phyloP scores from a whole-genome alignment of 2,113 vertebrate species.

The Ellobius talpinus region DNA sequence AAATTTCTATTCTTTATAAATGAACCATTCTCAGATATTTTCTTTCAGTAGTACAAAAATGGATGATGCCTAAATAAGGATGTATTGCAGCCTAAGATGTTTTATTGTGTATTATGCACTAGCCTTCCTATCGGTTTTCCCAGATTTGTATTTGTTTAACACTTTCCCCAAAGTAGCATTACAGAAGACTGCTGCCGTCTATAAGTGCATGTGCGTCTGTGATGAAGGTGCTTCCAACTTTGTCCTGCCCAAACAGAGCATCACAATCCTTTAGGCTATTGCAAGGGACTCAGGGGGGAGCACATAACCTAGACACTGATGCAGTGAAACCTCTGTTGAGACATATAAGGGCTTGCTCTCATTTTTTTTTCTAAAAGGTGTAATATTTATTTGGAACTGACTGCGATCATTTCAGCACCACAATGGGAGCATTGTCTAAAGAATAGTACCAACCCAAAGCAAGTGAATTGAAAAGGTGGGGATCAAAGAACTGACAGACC shows the following conservation, averaged over 20 bases:
- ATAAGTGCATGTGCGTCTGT: not conserved
- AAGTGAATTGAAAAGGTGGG: not conserved
- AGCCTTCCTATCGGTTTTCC: not conserved
- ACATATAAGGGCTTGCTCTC: not conserved
- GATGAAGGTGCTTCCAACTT: not conserved
- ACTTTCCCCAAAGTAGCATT: not conserved
- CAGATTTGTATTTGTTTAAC: constrained; percentile 1
- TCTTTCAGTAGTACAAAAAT: not conserved
- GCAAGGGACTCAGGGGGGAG: not conserved
- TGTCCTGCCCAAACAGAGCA: not conserved
- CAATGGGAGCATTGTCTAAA: not conserved
- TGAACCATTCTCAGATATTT: not conserved
- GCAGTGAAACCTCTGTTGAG: not conserved
- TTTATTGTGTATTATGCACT: not conserved
- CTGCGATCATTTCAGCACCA: not conserved
- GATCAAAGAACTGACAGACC: not conserved
- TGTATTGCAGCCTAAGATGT: not conserved
- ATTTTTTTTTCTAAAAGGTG: not conserved
- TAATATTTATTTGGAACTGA: not conserved
- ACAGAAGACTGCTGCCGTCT: not conserved
- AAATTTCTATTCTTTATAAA: not conserved
- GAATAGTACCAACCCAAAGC: not conserved
- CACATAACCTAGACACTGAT: not conserved
- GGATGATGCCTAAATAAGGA: not conserved
- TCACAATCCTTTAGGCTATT: not conserved